Percentiles rank a stretch among this genome's conserved stretches.
Conservation (phyloP, 2,113 vertebrate genomes). For the Myrmophylax atrothorax region DNA sequence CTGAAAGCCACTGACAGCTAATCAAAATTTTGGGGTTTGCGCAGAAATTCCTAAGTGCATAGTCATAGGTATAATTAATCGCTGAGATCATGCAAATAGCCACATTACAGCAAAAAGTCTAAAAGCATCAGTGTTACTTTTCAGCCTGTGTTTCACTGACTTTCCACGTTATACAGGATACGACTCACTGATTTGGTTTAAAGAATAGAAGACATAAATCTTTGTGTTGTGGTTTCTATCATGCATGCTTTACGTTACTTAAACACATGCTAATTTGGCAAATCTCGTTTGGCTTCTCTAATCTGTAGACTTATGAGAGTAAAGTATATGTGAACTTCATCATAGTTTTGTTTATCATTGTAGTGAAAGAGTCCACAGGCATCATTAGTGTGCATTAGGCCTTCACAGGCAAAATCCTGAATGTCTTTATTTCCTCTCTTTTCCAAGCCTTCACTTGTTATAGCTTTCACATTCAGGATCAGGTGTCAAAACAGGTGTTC, state of each 20-base stretch:
- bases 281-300: background rate
- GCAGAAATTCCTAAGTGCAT: background rate
- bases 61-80: background rate
- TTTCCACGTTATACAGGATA: background rate
- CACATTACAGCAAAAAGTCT: background rate
- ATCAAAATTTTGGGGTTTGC: background rate
- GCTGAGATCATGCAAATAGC: background rate
- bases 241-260: background rate
- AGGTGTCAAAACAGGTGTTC: too few species aligned
- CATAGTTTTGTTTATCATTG: background rate
- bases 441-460: background rate
- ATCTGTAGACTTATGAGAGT: background rate
- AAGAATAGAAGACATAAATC: background rate
- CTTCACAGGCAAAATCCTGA: background rate
- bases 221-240: background rate
- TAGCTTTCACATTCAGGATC: background rate
- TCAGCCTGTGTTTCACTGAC: background rate
- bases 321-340: background rate
- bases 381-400: background rate
- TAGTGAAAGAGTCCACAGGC: background rate
- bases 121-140: background rate
- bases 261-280: background rate
- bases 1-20: background rate
- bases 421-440: background rate
- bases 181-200: background rate